Conservation (phyloP, 2,888 invertebrate species). For the Lacanobia oleracea region DNA sequence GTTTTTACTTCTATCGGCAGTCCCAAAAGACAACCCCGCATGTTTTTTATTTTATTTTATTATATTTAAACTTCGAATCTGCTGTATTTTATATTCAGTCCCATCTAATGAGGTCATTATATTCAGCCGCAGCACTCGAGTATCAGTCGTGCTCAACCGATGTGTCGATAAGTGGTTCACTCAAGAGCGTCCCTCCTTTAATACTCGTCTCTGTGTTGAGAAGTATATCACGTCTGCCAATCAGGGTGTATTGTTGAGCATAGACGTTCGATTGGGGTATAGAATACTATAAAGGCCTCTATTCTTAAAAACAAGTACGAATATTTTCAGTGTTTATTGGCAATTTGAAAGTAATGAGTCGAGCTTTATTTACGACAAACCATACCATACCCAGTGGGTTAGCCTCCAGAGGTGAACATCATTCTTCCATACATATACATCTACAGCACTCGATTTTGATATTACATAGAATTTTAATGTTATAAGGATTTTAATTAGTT, state of each 20-base stretch:
- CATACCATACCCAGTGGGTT: too few species aligned
- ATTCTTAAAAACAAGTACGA: not conserved
- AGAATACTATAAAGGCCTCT: not conserved
- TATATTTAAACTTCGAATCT: too few species aligned
- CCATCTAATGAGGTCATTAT: slow-evolving; percentile 24
- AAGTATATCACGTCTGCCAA: not conserved
- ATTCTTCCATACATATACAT: too few species aligned
- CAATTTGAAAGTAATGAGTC: too few species aligned
- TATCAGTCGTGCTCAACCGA: slow-evolving; percentile 20
- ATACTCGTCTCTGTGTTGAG: slow-evolving; percentile 17
- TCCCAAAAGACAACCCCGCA: too few species aligned
- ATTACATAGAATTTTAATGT: too few species aligned
- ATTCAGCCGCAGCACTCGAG: slow-evolving; percentile 18
- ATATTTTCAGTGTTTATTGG: not conserved
- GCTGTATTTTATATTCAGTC: not conserved
- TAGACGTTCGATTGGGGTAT: not conserved
- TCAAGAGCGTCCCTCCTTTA: slow-evolving; percentile 8
- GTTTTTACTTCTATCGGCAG: too few species aligned
- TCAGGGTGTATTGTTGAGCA: slow-evolving; percentile 18
- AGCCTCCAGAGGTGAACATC: too few species aligned
- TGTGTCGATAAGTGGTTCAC: slow-evolving; percentile 29
- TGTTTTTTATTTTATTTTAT: too few species aligned
- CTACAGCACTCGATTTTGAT: too few species aligned
- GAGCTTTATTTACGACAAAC: too few species aligned
- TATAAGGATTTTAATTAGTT: too few species aligned